Evolutionary conservation across 2,888 invertebrate species (phyloP).

Genomic region (Sarcophaga caerulescens): DNA sequence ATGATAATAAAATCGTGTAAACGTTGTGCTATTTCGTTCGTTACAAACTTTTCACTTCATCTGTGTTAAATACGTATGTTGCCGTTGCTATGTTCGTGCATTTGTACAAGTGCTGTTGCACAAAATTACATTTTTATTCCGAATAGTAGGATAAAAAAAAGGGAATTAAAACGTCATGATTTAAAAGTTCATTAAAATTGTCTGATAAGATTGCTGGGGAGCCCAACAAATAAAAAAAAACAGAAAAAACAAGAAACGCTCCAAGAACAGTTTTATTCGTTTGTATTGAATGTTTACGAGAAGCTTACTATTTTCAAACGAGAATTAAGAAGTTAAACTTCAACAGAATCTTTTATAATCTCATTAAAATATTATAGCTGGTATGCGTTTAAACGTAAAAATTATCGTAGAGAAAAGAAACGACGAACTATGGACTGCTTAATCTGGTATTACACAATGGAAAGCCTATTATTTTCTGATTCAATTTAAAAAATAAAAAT

Average conservation of each 20-base stretch:
- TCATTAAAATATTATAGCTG: no score
- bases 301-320: no score
- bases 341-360: no score
- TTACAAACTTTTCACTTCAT: constrained; percentile 32
- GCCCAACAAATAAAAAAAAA: no score
- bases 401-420: no score
- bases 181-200: constrained; percentile 5
- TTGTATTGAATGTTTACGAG: no score
- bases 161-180: neutral
- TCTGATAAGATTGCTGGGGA: neutral
- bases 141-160: neutral
- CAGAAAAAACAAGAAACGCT: neutral
- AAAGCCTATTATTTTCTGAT: no score
- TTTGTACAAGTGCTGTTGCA: neutral
- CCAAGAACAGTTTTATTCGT: neutral
- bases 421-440: no score
- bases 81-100: neutral
- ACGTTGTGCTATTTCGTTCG: constrained; percentile 38
- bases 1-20: constrained; percentile 64
- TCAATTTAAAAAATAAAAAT: no score
- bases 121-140: constrained; percentile 20
- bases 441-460: no score
- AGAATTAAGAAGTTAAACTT: no score
- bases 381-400: no score
- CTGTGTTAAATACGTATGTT: neutral